Percentiles rank a stretch among this genome's conserved stretches.
These are phyloP conservation scores for Poeciliopsis infans DNA, from an alignment of 2,797 vertebrate genomes.

Conservation along the genomic window DNA sequence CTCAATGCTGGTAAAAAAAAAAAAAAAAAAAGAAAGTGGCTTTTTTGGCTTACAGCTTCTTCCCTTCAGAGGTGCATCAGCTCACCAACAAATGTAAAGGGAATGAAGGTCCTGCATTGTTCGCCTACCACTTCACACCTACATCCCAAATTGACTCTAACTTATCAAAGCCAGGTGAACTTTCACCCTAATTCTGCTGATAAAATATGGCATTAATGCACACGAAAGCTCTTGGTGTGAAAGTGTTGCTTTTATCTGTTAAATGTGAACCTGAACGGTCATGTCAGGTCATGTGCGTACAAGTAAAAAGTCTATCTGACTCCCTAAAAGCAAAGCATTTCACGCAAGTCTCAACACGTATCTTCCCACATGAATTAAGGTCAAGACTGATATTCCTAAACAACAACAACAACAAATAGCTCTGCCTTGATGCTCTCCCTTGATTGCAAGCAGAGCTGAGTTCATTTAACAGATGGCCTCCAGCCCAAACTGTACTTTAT, in stretches of 20 bases:
- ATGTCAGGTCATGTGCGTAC: not conserved
- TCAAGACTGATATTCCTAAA: conserved; percentile 40
- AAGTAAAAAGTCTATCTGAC: conserved; percentile 29
- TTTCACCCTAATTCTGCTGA: not conserved
- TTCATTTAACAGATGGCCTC: conserved; percentile 39
- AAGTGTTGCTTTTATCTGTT: not conserved
- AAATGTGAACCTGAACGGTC: not conserved
- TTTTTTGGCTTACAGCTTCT: not conserved
- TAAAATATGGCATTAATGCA: not conserved
- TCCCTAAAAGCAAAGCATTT: conserved; percentile 40
- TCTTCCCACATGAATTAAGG: conserved; percentile 46
- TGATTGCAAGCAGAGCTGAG: conserved; percentile 28
- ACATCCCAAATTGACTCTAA: not conserved
- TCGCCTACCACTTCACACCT: not conserved
- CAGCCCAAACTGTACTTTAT: conserved; percentile 58
- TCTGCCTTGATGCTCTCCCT: conserved; percentile 25
- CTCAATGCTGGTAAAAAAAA: not conserved
- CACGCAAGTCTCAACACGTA: conserved; percentile 25
- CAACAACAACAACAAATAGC: conserved; percentile 36
- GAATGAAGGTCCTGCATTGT: not conserved
- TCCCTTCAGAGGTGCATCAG: not conserved
- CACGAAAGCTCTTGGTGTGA: not conserved
- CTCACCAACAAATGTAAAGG: not conserved
- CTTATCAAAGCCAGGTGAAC: not conserved
- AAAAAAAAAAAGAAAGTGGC: not conserved